Conservation (phyloP, 2,888 invertebrate genomes). For the Brachypalpus laphriformis region DNA sequence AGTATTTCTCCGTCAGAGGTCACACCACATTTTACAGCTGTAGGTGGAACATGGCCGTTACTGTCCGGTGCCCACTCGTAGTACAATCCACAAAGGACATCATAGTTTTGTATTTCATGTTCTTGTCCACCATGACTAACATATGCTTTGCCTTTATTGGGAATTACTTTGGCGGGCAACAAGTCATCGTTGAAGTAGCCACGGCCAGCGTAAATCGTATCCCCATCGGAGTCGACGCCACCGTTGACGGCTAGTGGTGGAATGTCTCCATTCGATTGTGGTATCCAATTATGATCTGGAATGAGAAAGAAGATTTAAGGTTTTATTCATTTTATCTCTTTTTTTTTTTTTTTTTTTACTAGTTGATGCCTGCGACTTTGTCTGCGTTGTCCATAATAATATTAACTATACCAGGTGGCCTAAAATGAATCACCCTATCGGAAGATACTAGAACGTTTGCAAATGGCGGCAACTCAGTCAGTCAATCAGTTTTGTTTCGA, state of each 20-base stretch:
- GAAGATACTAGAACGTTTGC: too few relatives aligned
- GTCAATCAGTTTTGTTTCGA: too few relatives aligned
- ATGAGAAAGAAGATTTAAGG: background rate
- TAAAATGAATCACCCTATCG: too few relatives aligned
- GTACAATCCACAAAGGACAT: constrained; percentile 86
- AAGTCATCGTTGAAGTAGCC: constrained; percentile 86
- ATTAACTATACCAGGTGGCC: background rate
- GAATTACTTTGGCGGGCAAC: constrained; percentile 86
- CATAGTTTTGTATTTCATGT: constrained; percentile 86
- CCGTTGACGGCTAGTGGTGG: constrained; percentile 83
- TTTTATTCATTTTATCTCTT: background rate
- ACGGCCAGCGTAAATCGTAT: constrained; percentile 89
- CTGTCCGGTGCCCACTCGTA: constrained; percentile 87
- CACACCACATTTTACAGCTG: constrained; percentile 87
- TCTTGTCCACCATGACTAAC: constrained; percentile 86
- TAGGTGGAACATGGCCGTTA: constrained; percentile 86
- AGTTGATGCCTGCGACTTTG: too few relatives aligned
- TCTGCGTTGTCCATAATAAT: too few relatives aligned
- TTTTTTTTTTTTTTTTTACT: too few relatives aligned
- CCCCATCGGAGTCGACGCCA: constrained; percentile 89
- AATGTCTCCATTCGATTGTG: constrained; percentile 80
- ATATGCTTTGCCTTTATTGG: constrained; percentile 86
- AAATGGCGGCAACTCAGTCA: too few relatives aligned
- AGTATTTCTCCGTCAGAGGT: constrained; percentile 87
- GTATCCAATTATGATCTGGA: constrained; percentile 83